Base-by-base conservation (phyloP, 2,888 invertebrate genomes). In the Agrotis puta region DNA sequence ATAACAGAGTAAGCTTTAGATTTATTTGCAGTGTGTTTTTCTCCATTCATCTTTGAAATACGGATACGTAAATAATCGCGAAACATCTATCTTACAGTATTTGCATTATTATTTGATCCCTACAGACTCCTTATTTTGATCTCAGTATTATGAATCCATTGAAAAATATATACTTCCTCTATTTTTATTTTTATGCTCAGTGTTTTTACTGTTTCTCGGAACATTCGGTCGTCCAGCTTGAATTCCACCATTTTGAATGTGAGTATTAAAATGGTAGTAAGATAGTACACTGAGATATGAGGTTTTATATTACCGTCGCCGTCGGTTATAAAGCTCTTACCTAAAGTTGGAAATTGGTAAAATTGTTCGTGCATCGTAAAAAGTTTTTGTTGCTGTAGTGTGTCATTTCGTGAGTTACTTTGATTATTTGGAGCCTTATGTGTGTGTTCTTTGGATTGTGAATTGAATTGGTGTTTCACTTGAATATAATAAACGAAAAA, bases 101-200 rank as follows among this genome's bases (percentile, higher is more conserved):
- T 64, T 67, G 45, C 18, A 58, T 78, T 67, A 66, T 61, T 53
- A 22, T 81, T 81, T 47, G 47, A 63, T 72, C 20, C n/a, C 5
- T 57, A 64, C n/a, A 24, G 39, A 27, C 14, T n/a, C 62, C 2
- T 59, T 48, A 45, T 33, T 39, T 45, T 47, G 47, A 57, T 63
- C 43, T 56, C 6, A n/a, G 47, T 59, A 66, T 69, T 69, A 77
- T 47, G 50, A 56, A 61, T 62, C 18, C 33, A 64, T 65, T 39
- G 51, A 11, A 33, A 59, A 62, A 50, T 43, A 53, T 50, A 9
- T 24, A 20, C 11, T 51, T 33, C 27, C 16, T 57, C n/a, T 45
- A 63, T 9, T 70, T 54, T 53, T 0, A 39, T 71, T 33, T 76
- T 58, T 45, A 27, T 59, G 9, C 13, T 59, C 33, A 27, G 20